Conservation (phyloP, 2,113 vertebrate genomes). For the Vicugna pacos region DNA sequence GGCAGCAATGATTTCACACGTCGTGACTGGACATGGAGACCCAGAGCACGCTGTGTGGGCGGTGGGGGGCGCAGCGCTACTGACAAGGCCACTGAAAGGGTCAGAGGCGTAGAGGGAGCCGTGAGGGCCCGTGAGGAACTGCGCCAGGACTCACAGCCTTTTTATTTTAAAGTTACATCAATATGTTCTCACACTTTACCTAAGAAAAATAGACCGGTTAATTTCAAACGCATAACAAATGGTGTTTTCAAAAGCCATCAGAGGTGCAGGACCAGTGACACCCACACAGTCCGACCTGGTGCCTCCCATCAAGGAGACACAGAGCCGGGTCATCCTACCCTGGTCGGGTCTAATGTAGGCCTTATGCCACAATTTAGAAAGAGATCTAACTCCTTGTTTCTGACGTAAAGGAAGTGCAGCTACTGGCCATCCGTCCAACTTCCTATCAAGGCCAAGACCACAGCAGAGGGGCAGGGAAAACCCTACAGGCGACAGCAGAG, state of each 20-base stretch:
- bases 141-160: not conserved
- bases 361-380: not conserved
- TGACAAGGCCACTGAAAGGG: not conserved
- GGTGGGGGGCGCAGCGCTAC: not conserved
- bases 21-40: rapidly evolving
- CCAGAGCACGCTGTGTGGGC: rapidly evolving
- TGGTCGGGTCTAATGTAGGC: not conserved
- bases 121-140: not conserved
- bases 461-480: not conserved
- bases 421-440: too few relatives aligned
- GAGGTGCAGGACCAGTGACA: rapidly evolving
- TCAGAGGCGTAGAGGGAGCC: too few relatives aligned
- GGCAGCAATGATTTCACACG: rapidly evolving
- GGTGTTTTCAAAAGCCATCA: not conserved
- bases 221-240: not conserved
- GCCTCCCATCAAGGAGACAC: not conserved
- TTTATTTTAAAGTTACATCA: not conserved
- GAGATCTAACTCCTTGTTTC: not conserved
- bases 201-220: not conserved
- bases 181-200: not conserved
- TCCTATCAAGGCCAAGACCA: not conserved
- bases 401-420: not conserved
- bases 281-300: not conserved
- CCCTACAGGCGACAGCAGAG: rapidly evolving
- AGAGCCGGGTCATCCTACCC: rapidly evolving